These are phyloP conservation scores for Pseudomyrmex cubaensis DNA, from an alignment of 1,140 invertebrate species.

Conservation along the genomic window DNA sequence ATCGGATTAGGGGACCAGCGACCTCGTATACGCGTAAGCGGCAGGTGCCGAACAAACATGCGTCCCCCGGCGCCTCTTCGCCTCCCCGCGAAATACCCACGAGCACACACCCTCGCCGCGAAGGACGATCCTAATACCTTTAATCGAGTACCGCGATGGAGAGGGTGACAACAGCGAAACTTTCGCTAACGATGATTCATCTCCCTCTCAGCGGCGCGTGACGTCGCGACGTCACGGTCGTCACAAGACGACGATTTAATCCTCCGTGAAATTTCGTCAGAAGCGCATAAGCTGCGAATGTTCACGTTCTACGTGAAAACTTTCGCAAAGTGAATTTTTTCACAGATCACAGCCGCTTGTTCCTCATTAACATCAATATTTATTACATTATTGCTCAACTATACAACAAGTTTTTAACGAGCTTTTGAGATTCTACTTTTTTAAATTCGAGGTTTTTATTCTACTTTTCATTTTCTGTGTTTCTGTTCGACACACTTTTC, in stretches of 20 bases:
- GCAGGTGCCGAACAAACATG: slow-evolving; percentile 62
- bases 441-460: too few relatives aligned
- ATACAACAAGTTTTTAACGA: too few relatives aligned
- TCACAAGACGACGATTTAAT: slow-evolving; percentile 35
- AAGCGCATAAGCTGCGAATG: background rate
- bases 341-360: background rate
- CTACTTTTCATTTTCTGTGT: too few relatives aligned
- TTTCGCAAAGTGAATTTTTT: slow-evolving; percentile 5
- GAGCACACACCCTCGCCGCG: slow-evolving; percentile 19
- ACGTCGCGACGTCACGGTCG: background rate
- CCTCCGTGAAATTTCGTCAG: slow-evolving; percentile 39
- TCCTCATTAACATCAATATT: background rate
- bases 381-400: background rate
- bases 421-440: too few relatives aligned
- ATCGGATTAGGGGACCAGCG: slow-evolving; percentile 56
- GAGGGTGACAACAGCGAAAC: slow-evolving; percentile 49
- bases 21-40: slow-evolving; percentile 40
- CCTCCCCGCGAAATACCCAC: background rate
- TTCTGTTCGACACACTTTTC: too few relatives aligned
- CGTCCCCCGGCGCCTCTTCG: background rate
- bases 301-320: too few relatives aligned
- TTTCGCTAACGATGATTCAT: slow-evolving; percentile 61
- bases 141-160: slow-evolving; percentile 55
- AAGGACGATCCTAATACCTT: slow-evolving; percentile 57
- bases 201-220: slow-evolving; percentile 30